Conservation (phyloP, 2,113 vertebrate genomes). For the Rostratula benghalensis region DNA sequence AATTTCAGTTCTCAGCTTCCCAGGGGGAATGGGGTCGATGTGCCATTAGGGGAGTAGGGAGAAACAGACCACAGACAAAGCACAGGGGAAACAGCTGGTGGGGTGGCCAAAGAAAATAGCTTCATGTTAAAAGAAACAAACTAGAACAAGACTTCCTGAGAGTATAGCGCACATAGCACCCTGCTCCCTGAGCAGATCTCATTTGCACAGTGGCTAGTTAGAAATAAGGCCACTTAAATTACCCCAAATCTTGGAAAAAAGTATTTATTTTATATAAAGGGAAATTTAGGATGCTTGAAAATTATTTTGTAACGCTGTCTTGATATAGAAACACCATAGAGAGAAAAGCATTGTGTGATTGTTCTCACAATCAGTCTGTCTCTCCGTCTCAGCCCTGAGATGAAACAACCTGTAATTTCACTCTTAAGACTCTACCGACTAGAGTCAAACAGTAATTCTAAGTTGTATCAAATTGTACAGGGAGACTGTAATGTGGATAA, state of each 20-base stretch:
- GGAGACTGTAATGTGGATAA: neutral
- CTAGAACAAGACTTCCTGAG: neutral
- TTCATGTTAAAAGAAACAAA: neutral
- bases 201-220: neutral
- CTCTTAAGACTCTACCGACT: conserved; percentile 24
- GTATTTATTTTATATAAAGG: neutral
- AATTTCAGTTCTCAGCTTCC: neutral
- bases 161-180: neutral
- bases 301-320: neutral
- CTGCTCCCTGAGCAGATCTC: neutral
- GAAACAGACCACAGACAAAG: neutral
- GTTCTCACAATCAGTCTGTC: neutral
- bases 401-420: conserved; percentile 50
- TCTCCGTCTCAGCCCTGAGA: neutral
- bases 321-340: neutral
- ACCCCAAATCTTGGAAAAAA: neutral
- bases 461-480: conserved; percentile 18
- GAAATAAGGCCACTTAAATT: neutral
- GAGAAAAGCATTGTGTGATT: neutral
- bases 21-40: neutral
- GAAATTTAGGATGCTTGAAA: neutral
- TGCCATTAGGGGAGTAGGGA: rapidly evolving
- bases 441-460: conserved; percentile 49
- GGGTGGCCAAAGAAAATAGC: neutral
- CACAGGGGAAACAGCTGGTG: neutral